A percentile compares a stretch with the other conserved stretches of the same genome.
Conservation (phyloP, 2,113 vertebrate genomes). For the Naja naja region DNA sequence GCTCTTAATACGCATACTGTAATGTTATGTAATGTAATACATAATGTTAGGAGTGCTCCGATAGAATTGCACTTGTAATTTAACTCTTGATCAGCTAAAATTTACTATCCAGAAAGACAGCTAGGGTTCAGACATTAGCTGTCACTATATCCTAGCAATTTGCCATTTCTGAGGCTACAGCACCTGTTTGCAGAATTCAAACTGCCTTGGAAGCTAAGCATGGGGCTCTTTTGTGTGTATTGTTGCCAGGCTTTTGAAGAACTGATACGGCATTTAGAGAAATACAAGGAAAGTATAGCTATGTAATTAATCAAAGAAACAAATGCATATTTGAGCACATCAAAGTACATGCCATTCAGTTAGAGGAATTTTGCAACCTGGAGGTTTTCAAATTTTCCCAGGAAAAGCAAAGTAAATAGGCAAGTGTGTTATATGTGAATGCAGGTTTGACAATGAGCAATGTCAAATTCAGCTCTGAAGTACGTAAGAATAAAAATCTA, state of each 20-base stretch:
- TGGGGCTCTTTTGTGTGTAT: background rate
- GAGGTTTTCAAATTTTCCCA: background rate
- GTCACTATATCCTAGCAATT: background rate
- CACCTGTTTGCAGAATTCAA: background rate
- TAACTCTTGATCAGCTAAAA: background rate
- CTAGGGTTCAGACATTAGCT: background rate
- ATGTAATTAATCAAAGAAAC: background rate
- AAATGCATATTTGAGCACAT: background rate
- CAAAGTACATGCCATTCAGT: background rate
- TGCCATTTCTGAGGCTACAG: background rate
- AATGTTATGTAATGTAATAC: background rate
- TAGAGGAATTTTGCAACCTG: background rate
- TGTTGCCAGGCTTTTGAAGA: background rate
- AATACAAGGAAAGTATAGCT: background rate
- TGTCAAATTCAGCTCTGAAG: background rate
- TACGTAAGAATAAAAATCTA: background rate
- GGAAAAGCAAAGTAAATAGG: background rate
- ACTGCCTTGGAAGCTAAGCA: background rate
- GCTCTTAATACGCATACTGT: background rate
- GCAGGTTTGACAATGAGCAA: background rate
- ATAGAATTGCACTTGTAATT: background rate
- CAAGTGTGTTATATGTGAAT: background rate
- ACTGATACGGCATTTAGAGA: background rate
- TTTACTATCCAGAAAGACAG: background rate
- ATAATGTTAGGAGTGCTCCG: background rate